Base-by-base conservation (phyloP, 2,797 vertebrate genomes). In the Mallotus villosus region DNA sequence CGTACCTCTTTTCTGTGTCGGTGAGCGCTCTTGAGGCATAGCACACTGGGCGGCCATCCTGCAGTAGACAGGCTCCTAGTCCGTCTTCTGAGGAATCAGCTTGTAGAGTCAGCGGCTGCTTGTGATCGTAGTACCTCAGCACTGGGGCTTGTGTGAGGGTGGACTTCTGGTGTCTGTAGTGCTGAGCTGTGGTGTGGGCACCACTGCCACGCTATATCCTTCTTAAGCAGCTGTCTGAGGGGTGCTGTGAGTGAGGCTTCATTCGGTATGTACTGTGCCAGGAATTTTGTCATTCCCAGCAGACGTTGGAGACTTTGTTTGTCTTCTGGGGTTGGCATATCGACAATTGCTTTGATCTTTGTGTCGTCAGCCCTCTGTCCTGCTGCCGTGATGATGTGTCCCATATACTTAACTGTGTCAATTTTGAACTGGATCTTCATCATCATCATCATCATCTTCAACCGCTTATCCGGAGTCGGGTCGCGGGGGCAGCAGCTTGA, bases 341-440 rank as follows among this genome's bases (percentile, higher is more conserved):
- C 27, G 27, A 29, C 27, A 1, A 29, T 29, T 4, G 75, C 66
- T 58, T 70, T 37, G 12, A 78, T 25, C 0, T 69, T 71, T 37
- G 19, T 70, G 25, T 82, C 5, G 60, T 81, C 58, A 67, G 19
- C 24, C 64, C 64, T 72, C n/a, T 75, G 70, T 63, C 59, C 62
- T 55, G 68, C 74, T 69, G 58, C 1, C 1, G 61, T 74, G 34
- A 8, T 70, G 59, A 29, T 29, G 27, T 29, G 27, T 1, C 69
- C 72, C 46, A 62, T 79, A 0, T 74, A 77, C 65, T 79, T 88
- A 11, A 78, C 58, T 2, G 65, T 61, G 63, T 82, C 66, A 0
- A 74, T 5, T 5, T 63, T 76, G 4, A 12, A 78, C 57, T 76
- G 63, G 27, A 4, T 29, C 27, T 29, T 29, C n/a, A n/a, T n/a